Percentiles rank a stretch among this genome's conserved stretches.
phyloP scores from a whole-genome alignment of 2,113 vertebrate species.

The Bujurquina vittata region DNA sequence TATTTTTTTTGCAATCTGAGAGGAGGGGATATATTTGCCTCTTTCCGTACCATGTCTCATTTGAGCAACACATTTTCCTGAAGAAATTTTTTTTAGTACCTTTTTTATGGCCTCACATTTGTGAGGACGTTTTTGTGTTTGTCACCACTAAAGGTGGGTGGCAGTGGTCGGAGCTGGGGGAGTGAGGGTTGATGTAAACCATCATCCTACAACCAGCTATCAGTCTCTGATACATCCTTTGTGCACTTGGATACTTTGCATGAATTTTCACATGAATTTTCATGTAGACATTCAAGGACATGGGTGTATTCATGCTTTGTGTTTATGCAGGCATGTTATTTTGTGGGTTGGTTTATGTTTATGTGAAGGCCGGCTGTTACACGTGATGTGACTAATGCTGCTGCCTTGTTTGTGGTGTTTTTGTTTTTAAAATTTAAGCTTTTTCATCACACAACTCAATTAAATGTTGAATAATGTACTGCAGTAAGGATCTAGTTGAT shows the following conservation, averaged over 20 bases:
- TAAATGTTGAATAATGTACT: background rate
- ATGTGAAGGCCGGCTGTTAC: constrained; percentile 1
- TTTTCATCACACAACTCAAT: background rate
- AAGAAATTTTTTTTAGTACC: background rate
- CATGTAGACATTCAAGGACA: constrained; percentile 10
- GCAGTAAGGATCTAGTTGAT: background rate
- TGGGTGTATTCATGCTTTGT: constrained; percentile 17
- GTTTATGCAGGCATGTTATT: constrained; percentile 48
- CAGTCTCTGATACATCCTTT: background rate
- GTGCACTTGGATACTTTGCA: background rate
- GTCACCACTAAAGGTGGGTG: no score
- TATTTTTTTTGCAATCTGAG: background rate
- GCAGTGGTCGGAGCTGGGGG: no score
- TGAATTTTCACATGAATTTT: constrained; percentile 15
- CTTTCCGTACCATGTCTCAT: background rate
- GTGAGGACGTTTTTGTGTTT: background rate
- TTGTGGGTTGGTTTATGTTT: constrained; percentile 34
- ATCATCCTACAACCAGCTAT: background rate
- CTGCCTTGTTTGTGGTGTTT: background rate
- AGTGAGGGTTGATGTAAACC: background rate
- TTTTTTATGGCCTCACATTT: background rate
- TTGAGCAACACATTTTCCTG: background rate
- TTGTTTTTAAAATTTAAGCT: constrained; percentile 5
- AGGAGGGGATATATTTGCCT: constrained; percentile 3
- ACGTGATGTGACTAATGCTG: background rate